Base-by-base conservation (phyloP, 2,113 vertebrate genomes). In the Elephas maximus region DNA sequence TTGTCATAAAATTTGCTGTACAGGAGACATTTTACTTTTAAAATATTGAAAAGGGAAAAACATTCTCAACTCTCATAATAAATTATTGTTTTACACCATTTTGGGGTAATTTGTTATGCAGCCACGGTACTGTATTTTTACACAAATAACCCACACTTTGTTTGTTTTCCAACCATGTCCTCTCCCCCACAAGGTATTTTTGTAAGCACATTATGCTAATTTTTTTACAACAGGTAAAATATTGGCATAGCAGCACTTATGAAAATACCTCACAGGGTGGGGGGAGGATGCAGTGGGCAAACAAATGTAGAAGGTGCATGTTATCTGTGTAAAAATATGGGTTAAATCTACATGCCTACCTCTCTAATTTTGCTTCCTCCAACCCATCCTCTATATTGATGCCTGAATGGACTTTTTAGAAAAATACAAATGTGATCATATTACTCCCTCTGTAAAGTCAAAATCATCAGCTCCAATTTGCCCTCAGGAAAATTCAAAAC, bases 321-420 rank as follows among this genome's bases (percentile, higher is more conserved):
- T 17, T 57, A 17, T 57, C 15, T 57, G 53, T 1, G 15, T 57
- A 57, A 57, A 57, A 57, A 57, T 57, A 57, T 17, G 12, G 15
- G 53, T 57, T 57, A 57, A 57, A 6, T 71, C 53, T 83, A 74
- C 8, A 41, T 30, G 51, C 37, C 62, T 78, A 41, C 30, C 45
- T 94, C 12, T 53, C 90, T 76, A 82, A 48, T 67, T 85, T 90
- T 87, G 74, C 77, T 95, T 82, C 26, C 76, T 57, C 71, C 44
- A 69, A 74, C 6, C 21, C 51, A 77, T 3, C 33, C 41, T 73
- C 17, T 23, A 69, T 30, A 69, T 21, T n/a, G 63, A 83, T n/a
- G 77, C 33, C 44, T 84, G 44, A 86, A 45, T 85, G 33, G 14
- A 62, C 12, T 26, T 81, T 79, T 21, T 8, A 83, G 10, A 90